Evolutionary conservation across 53 echinoderm and acorn worm genomes (phyloP).

Genomic region (Astropecten irregularis): DNA sequence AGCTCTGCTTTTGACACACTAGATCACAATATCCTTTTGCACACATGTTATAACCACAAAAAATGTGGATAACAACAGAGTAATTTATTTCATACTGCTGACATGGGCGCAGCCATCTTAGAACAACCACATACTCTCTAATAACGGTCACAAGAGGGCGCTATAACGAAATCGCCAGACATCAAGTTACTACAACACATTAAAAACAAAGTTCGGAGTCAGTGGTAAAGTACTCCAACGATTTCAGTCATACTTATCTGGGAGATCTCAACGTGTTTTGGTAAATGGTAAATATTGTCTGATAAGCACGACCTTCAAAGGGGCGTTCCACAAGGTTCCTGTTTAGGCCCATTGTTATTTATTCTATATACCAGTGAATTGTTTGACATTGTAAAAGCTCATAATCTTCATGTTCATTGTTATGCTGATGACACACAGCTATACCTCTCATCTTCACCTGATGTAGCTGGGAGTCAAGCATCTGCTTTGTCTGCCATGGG

Average conservation of each 20-base stretch:
- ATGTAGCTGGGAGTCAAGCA: background rate
- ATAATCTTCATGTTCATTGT: background rate
- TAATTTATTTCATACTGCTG: no score
- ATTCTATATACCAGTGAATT: background rate
- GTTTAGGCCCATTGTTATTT: conserved; percentile 5
- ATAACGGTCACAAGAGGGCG: no score
- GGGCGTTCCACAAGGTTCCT: conserved; percentile 6
- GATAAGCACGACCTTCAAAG: background rate
- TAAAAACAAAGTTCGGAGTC: background rate
- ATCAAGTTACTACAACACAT: no score
- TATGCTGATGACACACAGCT: background rate
- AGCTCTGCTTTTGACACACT: conserved; percentile 4
- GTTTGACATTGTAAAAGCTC: background rate
- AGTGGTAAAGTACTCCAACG: background rate
- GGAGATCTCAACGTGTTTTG: background rate
- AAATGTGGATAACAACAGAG: no score
- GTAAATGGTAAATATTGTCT: background rate
- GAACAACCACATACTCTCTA: no score
- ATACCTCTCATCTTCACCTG: background rate
- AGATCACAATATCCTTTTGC: no score
- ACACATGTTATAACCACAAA: no score
- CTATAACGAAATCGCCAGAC: no score
- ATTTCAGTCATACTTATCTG: background rate
- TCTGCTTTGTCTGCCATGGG: background rate
- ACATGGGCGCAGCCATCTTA: no score